Conservation (phyloP, 2,113 vertebrate genomes). For the Globicephala melas region DNA sequence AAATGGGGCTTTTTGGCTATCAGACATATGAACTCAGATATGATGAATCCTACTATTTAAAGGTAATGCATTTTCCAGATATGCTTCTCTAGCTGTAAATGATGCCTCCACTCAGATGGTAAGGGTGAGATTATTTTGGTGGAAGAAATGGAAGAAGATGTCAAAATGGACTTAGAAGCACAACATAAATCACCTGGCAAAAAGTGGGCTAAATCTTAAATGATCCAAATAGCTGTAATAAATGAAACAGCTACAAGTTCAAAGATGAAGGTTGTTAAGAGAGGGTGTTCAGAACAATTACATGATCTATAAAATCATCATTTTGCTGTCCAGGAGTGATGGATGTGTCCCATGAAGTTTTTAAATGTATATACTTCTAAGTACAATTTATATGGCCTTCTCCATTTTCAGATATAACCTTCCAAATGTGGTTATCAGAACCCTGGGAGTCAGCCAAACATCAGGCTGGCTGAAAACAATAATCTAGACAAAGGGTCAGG, state of each 20-base stretch:
- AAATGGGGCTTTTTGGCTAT: conserved; percentile 83
- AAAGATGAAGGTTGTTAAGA: conserved; percentile 56
- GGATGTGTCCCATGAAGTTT: conserved; percentile 65
- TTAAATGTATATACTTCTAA: conserved; percentile 58
- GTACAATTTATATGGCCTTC: conserved; percentile 55
- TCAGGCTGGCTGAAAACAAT: conserved; percentile 6
- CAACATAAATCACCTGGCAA: conserved; percentile 77
- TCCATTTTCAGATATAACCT: conserved; percentile 61
- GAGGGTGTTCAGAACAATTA: conserved; percentile 60
- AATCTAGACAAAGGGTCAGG: background rate
- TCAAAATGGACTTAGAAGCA: conserved; percentile 75
- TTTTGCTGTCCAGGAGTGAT: conserved; percentile 35
- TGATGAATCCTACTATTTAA: conserved; percentile 83
- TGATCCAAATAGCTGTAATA: conserved; percentile 62
- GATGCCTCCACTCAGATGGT: conserved; percentile 78
- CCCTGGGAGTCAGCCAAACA: background rate
- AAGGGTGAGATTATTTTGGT: conserved; percentile 66
- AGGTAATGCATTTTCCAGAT: conserved; percentile 84
- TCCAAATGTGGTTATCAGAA: conserved; percentile 26
- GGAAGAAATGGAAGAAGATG: conserved; percentile 72
- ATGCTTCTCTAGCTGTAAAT: conserved; percentile 80
- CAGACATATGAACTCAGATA: conserved; percentile 82
- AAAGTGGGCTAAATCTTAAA: conserved; percentile 72
- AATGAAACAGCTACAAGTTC: conserved; percentile 66
- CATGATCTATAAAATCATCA: conserved; percentile 61